Evolutionary conservation across 2,113 vertebrate genomes (phyloP).

Genomic region (Noctilio leporinus): DNA sequence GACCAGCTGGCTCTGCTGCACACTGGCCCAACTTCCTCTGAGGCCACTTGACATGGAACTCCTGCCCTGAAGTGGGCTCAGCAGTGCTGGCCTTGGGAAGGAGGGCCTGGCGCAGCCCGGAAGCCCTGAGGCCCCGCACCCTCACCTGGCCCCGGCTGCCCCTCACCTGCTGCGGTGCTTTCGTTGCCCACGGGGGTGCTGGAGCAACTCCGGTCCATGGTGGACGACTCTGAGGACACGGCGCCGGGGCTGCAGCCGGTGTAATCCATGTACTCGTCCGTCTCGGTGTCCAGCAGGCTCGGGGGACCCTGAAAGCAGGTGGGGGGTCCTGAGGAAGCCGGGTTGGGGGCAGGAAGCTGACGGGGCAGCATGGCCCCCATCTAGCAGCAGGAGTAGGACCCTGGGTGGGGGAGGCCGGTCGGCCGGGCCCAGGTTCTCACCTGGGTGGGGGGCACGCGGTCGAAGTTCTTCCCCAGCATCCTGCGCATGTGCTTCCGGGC

Average conservation of each 20-base stretch:
- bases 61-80: background rate
- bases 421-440: constrained; percentile 69
- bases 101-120: background rate
- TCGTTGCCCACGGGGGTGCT: constrained; percentile 97
- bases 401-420: rapidly evolving
- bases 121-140: no score
- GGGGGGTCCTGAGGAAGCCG: constrained; percentile 75
- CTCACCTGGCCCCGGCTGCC: rapidly evolving
- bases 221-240: constrained; percentile 95
- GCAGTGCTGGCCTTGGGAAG: background rate
- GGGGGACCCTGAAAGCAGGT: constrained; percentile 82
- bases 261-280: constrained; percentile 95
- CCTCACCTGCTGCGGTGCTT: constrained; percentile 90
- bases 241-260: constrained; percentile 92
- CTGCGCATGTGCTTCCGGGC: constrained; percentile 98
- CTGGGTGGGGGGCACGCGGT: constrained; percentile 93
- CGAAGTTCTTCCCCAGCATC: constrained; percentile 99
- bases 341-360: constrained; percentile 80
- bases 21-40: background rate
- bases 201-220: constrained; percentile 96
- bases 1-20: background rate
- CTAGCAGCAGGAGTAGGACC: constrained; percentile 50
- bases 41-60: background rate
- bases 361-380: constrained; percentile 78
- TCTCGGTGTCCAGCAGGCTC: constrained; percentile 86